Base-by-base conservation (phyloP, 2,888 invertebrate species). In the Caenorhabditis becei region DNA sequence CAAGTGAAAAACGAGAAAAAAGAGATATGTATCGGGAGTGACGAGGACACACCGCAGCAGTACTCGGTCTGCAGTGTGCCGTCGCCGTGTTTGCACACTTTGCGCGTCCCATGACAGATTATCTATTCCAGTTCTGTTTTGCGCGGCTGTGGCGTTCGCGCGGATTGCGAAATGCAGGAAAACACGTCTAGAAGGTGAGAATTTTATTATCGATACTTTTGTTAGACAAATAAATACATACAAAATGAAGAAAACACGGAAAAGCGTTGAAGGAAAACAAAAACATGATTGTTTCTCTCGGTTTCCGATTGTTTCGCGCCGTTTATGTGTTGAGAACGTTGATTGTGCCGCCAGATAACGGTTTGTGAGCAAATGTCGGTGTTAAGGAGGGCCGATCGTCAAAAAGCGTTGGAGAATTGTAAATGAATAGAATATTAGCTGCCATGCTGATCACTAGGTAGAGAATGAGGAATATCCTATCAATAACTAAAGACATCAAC, bases 401-500 rank as follows among this genome's bases (percentile, higher is more conserved):
- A 32, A 83, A 85, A 26, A 85, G 47, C 24, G 83, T 83, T 49
- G 79, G 82, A 35, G 84, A 78, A 51, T 81, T 83, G 44, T 72
- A 81, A 41, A 84, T 51, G 47, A 84, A 82, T 41, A 71, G 41
- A 24, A 85, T 72, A 41, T 83, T 85, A 11, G 83, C 84, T 10
- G 77, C 72, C 41, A 79, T 71, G 58, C 80, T 85, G 14, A 85
- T 66, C 23, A 86, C 56, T 14, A 87, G 37, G 65, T 80, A 87
- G 18, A 87, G 37, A 32, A 86, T 83, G 16, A 87, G 75, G 53
- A 84, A 87, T 53, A 87, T 70, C 18, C 87, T 71, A 41, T 87
- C 85, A 59, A 87, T 83, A 0, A 84, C 84, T n/a, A 84, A 61
- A 0, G 85, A 83, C 87, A 87, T 87, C n/a, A 87, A 54, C 20